These are phyloP conservation scores for Labeo calbasu DNA, from an alignment of 2,797 vertebrate species.

Conservation along the genomic window DNA sequence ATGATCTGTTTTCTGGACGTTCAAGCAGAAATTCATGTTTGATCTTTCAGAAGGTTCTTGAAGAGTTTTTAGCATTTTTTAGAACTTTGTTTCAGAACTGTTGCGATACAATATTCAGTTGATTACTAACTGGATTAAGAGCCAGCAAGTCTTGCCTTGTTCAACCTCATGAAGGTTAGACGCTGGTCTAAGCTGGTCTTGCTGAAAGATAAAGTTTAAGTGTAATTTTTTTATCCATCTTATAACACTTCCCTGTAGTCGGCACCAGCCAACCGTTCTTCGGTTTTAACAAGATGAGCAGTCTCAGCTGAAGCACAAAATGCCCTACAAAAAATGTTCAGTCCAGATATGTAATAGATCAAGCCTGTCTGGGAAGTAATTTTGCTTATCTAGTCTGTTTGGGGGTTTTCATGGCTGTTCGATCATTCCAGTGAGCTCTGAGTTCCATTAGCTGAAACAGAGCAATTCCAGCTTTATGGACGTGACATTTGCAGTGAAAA, in stretches of 20 bases:
- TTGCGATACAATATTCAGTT: not conserved
- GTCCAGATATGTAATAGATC: constrained; percentile 22
- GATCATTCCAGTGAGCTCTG: not conserved
- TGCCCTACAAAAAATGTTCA: constrained; percentile 33
- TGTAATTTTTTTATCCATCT: not conserved
- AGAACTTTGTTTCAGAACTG: not conserved
- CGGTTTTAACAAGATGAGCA: constrained; percentile 13
- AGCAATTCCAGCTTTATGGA: not conserved
- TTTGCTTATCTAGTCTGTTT: constrained; percentile 30
- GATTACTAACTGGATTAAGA: not conserved
- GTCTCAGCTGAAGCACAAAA: constrained; percentile 10
- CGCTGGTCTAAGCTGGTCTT: not conserved
- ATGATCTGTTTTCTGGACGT: not conserved
- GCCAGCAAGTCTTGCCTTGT: not conserved
- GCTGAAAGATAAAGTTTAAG: not conserved
- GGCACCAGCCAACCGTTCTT: not conserved
- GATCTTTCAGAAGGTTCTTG: not conserved
- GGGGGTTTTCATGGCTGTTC: not conserved
- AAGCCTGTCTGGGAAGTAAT: constrained; percentile 6
- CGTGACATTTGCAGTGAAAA: not conserved
- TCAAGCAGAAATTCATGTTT: not conserved
- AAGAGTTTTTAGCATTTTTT: not conserved
- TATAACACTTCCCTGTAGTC: not conserved
- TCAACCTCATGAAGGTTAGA: not conserved
- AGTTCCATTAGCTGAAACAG: constrained; percentile 19